Conservation (phyloP, 2,888 invertebrate species). For the Apomyelois bistriatella region DNA sequence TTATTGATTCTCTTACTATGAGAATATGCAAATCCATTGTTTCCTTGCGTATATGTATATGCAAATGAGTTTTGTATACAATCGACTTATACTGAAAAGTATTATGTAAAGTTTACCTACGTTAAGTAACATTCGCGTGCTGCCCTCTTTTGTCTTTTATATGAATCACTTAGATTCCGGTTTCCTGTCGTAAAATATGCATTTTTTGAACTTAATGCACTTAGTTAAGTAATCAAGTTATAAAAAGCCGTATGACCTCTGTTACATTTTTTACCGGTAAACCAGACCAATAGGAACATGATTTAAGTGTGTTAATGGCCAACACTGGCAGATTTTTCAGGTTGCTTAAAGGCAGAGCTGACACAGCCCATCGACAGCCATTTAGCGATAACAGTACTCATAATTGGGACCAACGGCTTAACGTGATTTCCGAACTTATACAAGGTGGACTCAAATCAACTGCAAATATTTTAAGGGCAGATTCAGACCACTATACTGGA, state of each 20-base stretch:
- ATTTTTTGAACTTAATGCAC: background rate
- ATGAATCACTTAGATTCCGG: background rate
- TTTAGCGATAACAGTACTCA: too few species aligned
- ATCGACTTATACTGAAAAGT: background rate
- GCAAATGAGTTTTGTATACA: constrained; percentile 10
- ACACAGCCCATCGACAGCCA: too few species aligned
- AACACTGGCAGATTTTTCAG: too few species aligned
- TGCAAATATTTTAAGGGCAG: too few species aligned
- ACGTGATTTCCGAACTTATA: too few species aligned
- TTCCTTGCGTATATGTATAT: constrained; percentile 15
- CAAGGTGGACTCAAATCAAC: too few species aligned
- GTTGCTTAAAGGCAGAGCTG: too few species aligned
- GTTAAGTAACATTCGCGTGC: background rate
- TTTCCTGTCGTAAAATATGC: background rate
- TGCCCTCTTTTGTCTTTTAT: background rate
- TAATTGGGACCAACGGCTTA: too few species aligned
- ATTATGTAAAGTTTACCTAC: constrained; percentile 6
- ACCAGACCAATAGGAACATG: background rate
- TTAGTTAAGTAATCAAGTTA: background rate
- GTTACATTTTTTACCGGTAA: too few species aligned
- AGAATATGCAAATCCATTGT: background rate
- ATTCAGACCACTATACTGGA: too few species aligned
- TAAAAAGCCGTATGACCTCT: too few species aligned
- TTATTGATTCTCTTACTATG: background rate
- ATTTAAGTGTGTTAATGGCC: too few species aligned